These are phyloP conservation scores for Trachelus tabidus DNA, from an alignment of 2,888 invertebrate species.

Conservation along the genomic window DNA sequence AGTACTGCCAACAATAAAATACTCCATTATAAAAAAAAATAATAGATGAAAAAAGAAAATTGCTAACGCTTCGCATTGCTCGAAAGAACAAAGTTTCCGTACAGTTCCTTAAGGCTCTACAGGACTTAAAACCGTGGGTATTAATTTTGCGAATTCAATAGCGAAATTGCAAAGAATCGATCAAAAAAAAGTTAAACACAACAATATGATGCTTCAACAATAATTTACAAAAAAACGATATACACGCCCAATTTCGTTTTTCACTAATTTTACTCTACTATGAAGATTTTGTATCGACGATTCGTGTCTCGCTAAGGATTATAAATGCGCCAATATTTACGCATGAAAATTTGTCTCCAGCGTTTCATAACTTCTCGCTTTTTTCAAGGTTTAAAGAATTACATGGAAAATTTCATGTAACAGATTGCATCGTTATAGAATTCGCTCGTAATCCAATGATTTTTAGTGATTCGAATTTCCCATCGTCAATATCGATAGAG, in stretches of 20 bases:
- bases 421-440: background rate
- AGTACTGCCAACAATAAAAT: constrained; percentile 10
- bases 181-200: background rate
- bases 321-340: background rate
- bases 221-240: background rate
- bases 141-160: background rate
- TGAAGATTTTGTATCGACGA: too few relatives aligned
- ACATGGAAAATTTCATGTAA: background rate
- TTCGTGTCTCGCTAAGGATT: background rate
- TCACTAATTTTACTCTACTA: background rate
- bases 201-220: background rate
- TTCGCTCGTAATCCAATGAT: background rate
- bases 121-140: background rate
- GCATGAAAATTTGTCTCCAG: background rate
- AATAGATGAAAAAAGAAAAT: constrained; percentile 4
- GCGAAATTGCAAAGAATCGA: background rate
- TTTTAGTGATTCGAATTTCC: background rate
- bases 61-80: background rate
- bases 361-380: background rate
- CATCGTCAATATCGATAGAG: background rate
- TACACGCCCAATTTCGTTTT: background rate
- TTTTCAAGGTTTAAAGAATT: background rate
- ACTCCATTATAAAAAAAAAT: constrained; percentile 15
- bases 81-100: background rate
- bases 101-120: background rate